phyloP scores from a whole-genome alignment of 2,888 invertebrate genomes.

The Rhingia campestris region DNA sequence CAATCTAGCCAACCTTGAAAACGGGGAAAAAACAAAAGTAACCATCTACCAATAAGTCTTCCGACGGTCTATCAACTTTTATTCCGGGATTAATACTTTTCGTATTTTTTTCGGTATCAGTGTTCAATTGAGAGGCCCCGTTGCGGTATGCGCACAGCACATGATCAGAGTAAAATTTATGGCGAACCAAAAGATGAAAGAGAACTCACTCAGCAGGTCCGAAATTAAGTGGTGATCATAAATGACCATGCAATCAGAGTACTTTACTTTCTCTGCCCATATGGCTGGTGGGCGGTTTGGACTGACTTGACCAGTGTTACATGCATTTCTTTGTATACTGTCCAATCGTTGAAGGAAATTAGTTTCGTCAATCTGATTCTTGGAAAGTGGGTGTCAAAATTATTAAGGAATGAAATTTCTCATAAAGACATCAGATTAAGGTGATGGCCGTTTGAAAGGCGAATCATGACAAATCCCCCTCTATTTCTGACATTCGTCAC shows the following conservation, averaged over 20 bases:
- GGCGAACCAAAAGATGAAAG: conserved; percentile 36
- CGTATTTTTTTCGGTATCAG: conserved; percentile 7
- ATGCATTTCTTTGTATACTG: background rate
- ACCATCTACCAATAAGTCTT: conserved; percentile 11
- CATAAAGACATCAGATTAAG: too few species aligned
- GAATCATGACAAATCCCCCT: too few species aligned
- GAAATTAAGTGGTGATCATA: conserved; percentile 34
- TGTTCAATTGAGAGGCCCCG: conserved; percentile 5
- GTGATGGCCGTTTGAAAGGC: too few species aligned
- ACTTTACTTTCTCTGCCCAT: conserved; percentile 42
- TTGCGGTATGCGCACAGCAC: background rate
- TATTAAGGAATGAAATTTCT: too few species aligned
- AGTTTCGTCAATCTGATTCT: background rate
- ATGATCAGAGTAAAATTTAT: conserved; percentile 27
- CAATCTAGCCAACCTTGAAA: too few species aligned
- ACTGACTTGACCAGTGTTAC: background rate
- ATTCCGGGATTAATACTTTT: conserved; percentile 1
- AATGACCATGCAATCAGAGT: conserved; percentile 36
- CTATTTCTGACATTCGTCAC: too few species aligned
- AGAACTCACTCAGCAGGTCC: conserved; percentile 34
- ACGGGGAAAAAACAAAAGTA: too few species aligned
- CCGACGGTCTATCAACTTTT: conserved; percentile 20
- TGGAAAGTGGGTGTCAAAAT: too few species aligned
- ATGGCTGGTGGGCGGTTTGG: background rate
- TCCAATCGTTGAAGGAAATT: conserved; percentile 5